Conservation (phyloP, 2,888 invertebrate genomes). For the Phymatocera aterrima region DNA sequence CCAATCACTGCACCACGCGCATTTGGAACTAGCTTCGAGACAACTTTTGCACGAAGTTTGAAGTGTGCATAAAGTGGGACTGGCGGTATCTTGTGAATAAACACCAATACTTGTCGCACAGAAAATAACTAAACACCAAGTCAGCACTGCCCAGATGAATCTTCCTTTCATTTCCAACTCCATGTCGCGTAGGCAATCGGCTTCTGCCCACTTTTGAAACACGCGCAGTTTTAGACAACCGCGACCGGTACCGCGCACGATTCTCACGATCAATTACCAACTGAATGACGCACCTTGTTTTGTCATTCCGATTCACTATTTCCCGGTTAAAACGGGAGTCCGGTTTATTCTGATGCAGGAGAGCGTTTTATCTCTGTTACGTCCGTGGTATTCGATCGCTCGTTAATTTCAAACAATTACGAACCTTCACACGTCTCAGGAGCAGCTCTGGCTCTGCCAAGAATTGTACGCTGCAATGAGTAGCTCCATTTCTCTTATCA, state of each 20-base stretch:
- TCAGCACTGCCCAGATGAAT: neutral
- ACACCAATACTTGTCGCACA: neutral
- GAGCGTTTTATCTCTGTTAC: neutral
- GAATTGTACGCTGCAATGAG: slow-evolving; percentile 10
- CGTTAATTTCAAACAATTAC: neutral
- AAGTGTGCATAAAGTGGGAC: slow-evolving; percentile 54
- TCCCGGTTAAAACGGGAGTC: neutral
- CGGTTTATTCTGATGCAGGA: neutral
- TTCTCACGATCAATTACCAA: slow-evolving; percentile 9
- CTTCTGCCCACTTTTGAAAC: neutral
- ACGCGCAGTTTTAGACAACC: neutral
- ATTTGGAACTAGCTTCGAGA: slow-evolving; percentile 57
- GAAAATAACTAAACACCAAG: neutral
- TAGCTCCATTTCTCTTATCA: slow-evolving; percentile 25
- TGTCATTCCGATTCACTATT: slow-evolving; percentile 19
- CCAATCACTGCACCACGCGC: slow-evolving; percentile 68
- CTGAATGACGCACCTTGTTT: slow-evolving; percentile 24
- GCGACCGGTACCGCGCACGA: neutral
- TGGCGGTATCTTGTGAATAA: slow-evolving; percentile 43
- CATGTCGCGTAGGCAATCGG: neutral
- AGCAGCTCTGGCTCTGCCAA: neutral
- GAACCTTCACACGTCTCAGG: neutral
- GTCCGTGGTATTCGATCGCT: neutral
- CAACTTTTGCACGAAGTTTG: slow-evolving; percentile 62
- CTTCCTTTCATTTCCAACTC: slow-evolving; percentile 1